Evolutionary conservation across 92 coral and sea anemone species (phyloP).

Genomic region (Nematostella vectensis): DNA sequence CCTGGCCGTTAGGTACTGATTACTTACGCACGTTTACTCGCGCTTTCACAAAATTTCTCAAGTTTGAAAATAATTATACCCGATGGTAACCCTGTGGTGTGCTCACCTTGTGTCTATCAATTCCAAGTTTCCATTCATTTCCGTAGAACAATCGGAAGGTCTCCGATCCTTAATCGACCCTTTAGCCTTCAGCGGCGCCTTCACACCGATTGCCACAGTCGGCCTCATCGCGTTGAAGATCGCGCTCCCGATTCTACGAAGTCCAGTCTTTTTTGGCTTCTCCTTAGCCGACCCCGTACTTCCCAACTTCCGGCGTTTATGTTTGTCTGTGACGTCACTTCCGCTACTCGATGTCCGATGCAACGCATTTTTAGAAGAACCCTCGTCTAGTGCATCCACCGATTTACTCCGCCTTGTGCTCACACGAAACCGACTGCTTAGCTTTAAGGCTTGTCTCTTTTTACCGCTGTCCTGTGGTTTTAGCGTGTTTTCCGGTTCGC

Average conservation of each 20-base stretch:
- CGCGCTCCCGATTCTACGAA: conserved; percentile 67
- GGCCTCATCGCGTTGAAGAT: conserved; percentile 70
- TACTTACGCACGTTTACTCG: no score
- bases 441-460: conserved; percentile 17
- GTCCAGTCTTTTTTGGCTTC: conserved; percentile 51
- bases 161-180: conserved; percentile 21
- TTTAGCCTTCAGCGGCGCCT: conserved; percentile 24
- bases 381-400: conserved; percentile 27
- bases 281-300: conserved; percentile 31
- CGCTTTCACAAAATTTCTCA: no score
- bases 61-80: no score
- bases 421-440: neutral
- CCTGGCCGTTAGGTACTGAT: no score
- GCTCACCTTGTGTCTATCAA: conserved; percentile 68
- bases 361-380: conserved; percentile 4
- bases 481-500: conserved; percentile 1
- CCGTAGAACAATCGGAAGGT: conserved; percentile 40
- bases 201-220: conserved; percentile 41
- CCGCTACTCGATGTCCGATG: conserved; percentile 60
- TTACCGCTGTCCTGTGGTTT: conserved; percentile 4
- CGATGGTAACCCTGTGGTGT: no score
- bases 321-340: conserved; percentile 50
- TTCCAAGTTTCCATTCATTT: conserved; percentile 52
- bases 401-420: conserved; percentile 24
- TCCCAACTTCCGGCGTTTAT: conserved; percentile 26